Base-by-base conservation (phyloP, 2,888 invertebrate species). In the Lochmaea crataegi region DNA sequence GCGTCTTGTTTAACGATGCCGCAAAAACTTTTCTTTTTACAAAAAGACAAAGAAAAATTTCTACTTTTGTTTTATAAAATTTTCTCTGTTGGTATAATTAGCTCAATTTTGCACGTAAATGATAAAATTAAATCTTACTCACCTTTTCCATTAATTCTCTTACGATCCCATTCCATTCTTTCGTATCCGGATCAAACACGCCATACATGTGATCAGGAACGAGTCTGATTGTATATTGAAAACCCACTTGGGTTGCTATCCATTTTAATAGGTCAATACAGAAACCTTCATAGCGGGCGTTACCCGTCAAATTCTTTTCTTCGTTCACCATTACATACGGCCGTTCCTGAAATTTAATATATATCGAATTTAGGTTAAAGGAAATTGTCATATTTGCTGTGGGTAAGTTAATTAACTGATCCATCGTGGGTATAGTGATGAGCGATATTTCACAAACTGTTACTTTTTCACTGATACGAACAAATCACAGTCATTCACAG, bases 201-300 rank as follows among this genome's bases (percentile, higher is more conserved):
- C 96, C 97, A 82, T 97, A 97, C 93, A 95, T 95, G 80, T 91
- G 91, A 84, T 96, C 96, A 0, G 96, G 95, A 0, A 96, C 94
- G 63, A 96, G 88, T 61, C 94, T 90, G 78, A 97, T 92, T 56
- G 92, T 90, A 86, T 96, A 97, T 83, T 96, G 94, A 88, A 97
- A 97, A 16, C 96, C 96, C 1, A 96, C 95, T 82, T 94, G 91
- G 0, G 90, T 89, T 2, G 96, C 95, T 65, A 97, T 94, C 81
- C 92, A 90, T 78, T 94, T 93, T 51, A 97, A 89, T 71, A 97
- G 88, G 86, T 97, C 96, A 80, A 97, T 95, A 87, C 96, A 96
- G 89, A 96, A 97, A 0, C 97, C 97, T 82, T 96, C 96, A 85
- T 93, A 96, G 26, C 94, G 89, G 1, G 94, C 94, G 85, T 96